Percentiles rank a stretch among this genome's conserved stretches.
phyloP scores from a whole-genome alignment of 1,140 invertebrate genomes.

The Pinna nobilis region DNA sequence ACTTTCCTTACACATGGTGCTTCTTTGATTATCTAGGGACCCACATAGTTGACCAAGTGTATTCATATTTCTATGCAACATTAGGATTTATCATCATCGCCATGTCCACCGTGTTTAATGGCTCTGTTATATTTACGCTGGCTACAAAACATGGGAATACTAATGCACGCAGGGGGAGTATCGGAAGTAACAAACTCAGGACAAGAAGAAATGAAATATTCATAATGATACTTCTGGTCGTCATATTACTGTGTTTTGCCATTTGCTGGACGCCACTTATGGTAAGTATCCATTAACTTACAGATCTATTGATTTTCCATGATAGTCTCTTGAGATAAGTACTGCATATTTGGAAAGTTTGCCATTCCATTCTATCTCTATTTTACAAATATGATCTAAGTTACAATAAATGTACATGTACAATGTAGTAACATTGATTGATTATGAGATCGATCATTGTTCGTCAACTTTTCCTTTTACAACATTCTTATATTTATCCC shows the following conservation, averaged over 20 bases:
- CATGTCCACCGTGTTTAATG: conserved; percentile 8
- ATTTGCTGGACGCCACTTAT: conserved; percentile 42
- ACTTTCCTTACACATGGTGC: conserved; percentile 71
- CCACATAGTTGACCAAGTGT: conserved; percentile 48
- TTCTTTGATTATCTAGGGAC: conserved; percentile 59
- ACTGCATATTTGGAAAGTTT: too few relatives aligned
- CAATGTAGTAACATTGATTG: too few relatives aligned
- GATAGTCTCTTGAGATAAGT: neutral
- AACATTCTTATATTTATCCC: too few relatives aligned
- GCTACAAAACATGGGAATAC: neutral
- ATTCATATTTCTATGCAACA: conserved; percentile 50
- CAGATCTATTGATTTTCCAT: too few relatives aligned
- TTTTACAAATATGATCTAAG: too few relatives aligned
- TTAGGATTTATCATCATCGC: conserved; percentile 21
- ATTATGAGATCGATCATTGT: too few relatives aligned
- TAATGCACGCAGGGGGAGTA: conserved; percentile 4
- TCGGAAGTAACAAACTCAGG: neutral
- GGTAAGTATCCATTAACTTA: too few relatives aligned
- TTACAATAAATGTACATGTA: too few relatives aligned
- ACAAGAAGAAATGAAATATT: conserved; percentile 23
- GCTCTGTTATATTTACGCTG: conserved; percentile 7
- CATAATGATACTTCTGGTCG: conserved; percentile 29
- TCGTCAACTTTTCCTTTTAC: too few relatives aligned
- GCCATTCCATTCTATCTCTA: too few relatives aligned
- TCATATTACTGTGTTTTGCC: conserved; percentile 24